phyloP scores from a whole-genome alignment of 2,797 vertebrate species.

The Acanthis flammea region DNA sequence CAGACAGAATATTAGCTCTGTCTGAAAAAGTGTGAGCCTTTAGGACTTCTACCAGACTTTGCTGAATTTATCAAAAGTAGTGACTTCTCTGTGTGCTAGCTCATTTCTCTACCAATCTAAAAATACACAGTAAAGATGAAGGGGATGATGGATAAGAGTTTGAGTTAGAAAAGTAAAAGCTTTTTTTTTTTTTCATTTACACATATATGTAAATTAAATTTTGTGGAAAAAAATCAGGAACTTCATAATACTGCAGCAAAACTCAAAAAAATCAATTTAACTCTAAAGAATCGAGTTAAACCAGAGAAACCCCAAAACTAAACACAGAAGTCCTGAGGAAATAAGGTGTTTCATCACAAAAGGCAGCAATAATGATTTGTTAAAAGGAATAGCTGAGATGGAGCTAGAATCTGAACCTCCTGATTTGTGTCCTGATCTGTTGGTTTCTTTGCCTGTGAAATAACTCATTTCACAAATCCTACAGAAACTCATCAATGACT shows the following conservation, averaged over 20 bases:
- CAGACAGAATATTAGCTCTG: constrained; percentile 1
- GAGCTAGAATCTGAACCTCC: neutral
- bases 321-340: neutral
- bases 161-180: neutral
- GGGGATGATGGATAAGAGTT: neutral
- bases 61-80: neutral
- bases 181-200: neutral
- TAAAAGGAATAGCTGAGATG: neutral
- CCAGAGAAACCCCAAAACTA: neutral
- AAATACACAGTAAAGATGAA: neutral
- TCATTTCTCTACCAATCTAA: neutral
- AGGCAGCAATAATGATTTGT: neutral
- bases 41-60: neutral
- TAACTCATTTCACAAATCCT: neutral
- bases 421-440: neutral
- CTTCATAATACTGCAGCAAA: neutral
- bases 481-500: neutral
- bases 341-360: neutral
- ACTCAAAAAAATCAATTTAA: neutral
- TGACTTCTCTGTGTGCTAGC: neutral
- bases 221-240: neutral
- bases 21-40: neutral
- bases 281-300: neutral
- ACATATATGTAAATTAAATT: neutral
- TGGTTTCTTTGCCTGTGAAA: neutral